A percentile compares a stretch with the other conserved stretches of the same genome.
These are phyloP conservation scores for Cerceris rybyensis DNA, from an alignment of 2,888 invertebrate genomes.

Conservation along the genomic window DNA sequence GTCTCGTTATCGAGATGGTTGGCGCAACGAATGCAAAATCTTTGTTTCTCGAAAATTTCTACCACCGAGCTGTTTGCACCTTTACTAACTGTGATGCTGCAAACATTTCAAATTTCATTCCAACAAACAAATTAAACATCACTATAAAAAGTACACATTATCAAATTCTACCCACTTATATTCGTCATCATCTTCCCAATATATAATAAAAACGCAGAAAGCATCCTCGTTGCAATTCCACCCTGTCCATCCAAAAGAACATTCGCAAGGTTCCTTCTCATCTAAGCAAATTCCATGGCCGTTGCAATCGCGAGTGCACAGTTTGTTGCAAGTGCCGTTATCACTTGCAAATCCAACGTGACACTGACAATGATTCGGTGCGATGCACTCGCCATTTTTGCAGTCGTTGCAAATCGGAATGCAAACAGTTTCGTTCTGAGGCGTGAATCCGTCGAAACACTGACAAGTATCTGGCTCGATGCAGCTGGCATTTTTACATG, in stretches of 20 bases:
- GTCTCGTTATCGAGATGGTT: constrained; percentile 13
- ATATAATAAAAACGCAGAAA: constrained; percentile 46
- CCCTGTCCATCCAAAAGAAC: constrained; percentile 70
- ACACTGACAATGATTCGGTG: constrained; percentile 79
- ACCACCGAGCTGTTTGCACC: constrained; percentile 30
- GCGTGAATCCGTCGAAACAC: constrained; percentile 79
- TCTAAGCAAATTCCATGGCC: constrained; percentile 66
- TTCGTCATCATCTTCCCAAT: neutral
- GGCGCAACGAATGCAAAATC: constrained; percentile 29
- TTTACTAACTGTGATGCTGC: constrained; percentile 29
- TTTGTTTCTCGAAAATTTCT: neutral
- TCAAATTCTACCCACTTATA: constrained; percentile 11
- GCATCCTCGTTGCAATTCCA: constrained; percentile 58
- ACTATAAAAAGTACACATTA: no score
- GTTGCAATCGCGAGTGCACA: constrained; percentile 75
- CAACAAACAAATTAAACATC: no score
- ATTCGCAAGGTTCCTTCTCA: constrained; percentile 72
- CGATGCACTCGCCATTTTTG: constrained; percentile 82
- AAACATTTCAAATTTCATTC: no score
- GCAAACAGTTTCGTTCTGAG: constrained; percentile 81
- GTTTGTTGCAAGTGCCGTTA: constrained; percentile 59
- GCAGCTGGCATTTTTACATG: constrained; percentile 82
- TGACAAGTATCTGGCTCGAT: constrained; percentile 79
- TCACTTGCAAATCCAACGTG: constrained; percentile 78
- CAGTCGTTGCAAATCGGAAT: constrained; percentile 84